Base-by-base conservation (phyloP, 2,797 vertebrate genomes). In the Rhynchotus rufescens region DNA sequence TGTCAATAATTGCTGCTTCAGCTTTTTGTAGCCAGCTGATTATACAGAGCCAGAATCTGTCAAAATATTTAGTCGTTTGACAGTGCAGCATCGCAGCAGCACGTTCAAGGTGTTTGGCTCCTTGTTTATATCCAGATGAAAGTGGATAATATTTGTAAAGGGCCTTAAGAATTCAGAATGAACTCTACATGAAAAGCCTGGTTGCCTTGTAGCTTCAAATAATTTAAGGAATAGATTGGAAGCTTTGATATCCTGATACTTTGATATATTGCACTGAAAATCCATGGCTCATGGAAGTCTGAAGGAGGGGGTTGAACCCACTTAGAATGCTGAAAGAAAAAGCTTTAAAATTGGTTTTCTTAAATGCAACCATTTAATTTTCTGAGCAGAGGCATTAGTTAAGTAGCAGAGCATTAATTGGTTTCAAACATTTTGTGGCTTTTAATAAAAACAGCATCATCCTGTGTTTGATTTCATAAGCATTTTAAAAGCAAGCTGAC, bases 371-470 rank as follows among this genome's bases (percentile, higher is more conserved):
- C 23, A 25, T 76, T 94, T 89, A 80, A 95, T 93, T 93, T 94
- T 79, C 64, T 0, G 7, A 73, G 74, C 84, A 47, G 69, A 85
- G 56, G 74, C 93, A 93, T 80, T 89, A 89, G 76, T 32, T 68
- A 92, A 91, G 90, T 66, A 87, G 62, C 2, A 0, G 67, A 93
- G 66, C 40, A 89, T 95, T 94, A 94, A 95, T 83, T 92, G 87
- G 64, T 78, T 94, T 73, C 52, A 38, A 95, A 90, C 82, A 83
- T 94, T 95, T 94, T 93, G 91, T 67, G 91, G 94, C 82, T 96
- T 95, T 93, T 89, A 94, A 94, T 88, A 94, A 92, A 95, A 95
- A 92, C 2, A 68, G 67, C 92, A 77, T 88, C 80, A 76, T 69
- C 60, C 56, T 52, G 77, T 40, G 60, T 62, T 88, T 83, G 86